Percentiles rank a stretch among this genome's conserved stretches.
Conservation (phyloP, 1,140 invertebrate species). For the Lasioglossum albipes region DNA sequence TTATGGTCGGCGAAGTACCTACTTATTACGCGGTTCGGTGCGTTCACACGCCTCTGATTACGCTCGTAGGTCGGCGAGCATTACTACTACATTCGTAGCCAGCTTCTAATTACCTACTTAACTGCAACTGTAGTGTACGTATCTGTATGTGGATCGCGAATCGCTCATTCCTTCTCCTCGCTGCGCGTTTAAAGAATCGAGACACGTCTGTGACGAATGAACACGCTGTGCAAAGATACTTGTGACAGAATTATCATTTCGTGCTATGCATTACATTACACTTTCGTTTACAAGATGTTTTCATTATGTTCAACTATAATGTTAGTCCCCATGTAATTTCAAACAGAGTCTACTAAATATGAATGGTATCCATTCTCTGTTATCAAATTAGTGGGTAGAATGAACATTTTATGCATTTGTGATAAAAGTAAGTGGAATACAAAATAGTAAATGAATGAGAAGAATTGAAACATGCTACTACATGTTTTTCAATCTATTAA, state of each 20-base stretch:
- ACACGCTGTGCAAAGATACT: neutral
- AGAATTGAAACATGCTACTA: too few species aligned
- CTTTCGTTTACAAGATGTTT: too few species aligned
- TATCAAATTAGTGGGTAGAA: too few species aligned
- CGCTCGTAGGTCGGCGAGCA: slow-evolving; percentile 5
- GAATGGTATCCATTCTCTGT: too few species aligned
- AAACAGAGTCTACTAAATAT: too few species aligned
- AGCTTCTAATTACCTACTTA: slow-evolving; percentile 8
- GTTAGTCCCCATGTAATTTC: too few species aligned
- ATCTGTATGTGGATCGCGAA: neutral
- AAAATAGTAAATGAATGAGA: too few species aligned
- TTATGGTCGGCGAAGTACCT: slow-evolving; percentile 34
- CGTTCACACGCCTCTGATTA: slow-evolving; percentile 35
- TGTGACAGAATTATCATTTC: neutral
- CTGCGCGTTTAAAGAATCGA: neutral
- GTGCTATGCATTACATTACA: too few species aligned
- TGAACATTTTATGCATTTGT: too few species aligned
- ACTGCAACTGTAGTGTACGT: neutral
- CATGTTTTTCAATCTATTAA: too few species aligned
- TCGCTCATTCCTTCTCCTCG: neutral
- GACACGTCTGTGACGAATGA: neutral
- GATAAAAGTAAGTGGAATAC: too few species aligned
- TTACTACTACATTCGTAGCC: neutral
- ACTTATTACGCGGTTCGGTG: slow-evolving; percentile 34
- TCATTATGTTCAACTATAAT: too few species aligned